Base-by-base conservation (phyloP, 2,113 vertebrate species). In the Benitochromis conjunctus region DNA sequence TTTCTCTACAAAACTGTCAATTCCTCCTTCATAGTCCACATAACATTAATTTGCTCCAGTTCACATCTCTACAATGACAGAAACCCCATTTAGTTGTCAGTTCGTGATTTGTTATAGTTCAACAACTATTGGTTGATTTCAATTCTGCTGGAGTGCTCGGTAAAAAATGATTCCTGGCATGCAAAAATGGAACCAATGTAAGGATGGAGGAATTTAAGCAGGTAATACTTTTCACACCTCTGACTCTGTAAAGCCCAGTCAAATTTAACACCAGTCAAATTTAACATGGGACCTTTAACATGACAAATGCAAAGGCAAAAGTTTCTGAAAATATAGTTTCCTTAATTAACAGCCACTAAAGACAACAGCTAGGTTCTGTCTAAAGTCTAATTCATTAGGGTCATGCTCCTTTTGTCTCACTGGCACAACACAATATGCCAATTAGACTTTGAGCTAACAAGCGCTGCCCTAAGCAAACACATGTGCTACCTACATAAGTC, bases 371-470 rank as follows among this genome's bases (percentile, higher is more conserved):
- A 71, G 24, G 12, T 82, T 81, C 31, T 16, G 2, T 82, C 53
- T 24, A 3, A 21, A 56, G 80, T 71, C 36, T 26, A 81, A 81
- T 84, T 91, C 14, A 2, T 85, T 41, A 80, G 21, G 10, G 41
- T 26, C 1, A 8, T 5, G 29, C n/a, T 24, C 21, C 14, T 81
- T 89, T 81, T 62, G 69, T 79, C 60, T 69, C 77, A 66, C 7
- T 56, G 56, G 66, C 53, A 88, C 82, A 79, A 87, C 64, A 83
- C 78, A 88, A 86, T 85, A 74, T 55, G 36, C 64, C 87, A 81
- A 64, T 89, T 84, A 82, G 58, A 79, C 85, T 71, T 60, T 19
- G 12, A 87, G 81, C 82, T 80, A 54, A 87, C 54, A 78, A 86
- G 79, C 43, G 18, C 1, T 78, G 78, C 46, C 84, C 79, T 79